These are phyloP conservation scores for Craniophora ligustri DNA, from an alignment of 2,888 invertebrate genomes.

Conservation along the genomic window DNA sequence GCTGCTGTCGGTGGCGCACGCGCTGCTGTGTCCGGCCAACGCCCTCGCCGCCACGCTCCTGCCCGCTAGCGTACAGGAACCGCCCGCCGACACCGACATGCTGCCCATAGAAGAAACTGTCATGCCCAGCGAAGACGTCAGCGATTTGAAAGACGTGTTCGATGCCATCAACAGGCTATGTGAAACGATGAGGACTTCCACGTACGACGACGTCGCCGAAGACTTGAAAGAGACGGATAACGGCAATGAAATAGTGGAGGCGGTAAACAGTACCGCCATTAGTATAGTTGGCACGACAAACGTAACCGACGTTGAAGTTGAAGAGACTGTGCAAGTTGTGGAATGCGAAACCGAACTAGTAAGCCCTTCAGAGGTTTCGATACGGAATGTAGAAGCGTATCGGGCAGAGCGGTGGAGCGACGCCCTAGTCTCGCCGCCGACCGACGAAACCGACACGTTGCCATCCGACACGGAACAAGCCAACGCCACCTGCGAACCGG, in stretches of 20 bases:
- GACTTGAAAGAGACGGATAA: conserved; percentile 22
- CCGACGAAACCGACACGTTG: conserved; percentile 58
- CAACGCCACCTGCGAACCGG: conserved; percentile 61
- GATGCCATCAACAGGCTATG: conserved; percentile 85
- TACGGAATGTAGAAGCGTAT: conserved; percentile 61
- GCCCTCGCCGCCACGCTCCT: conserved; percentile 59
- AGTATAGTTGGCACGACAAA: conserved; percentile 22
- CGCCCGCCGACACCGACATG: conserved; percentile 30
- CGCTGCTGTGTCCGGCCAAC: conserved; percentile 75
- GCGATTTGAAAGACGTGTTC: conserved; percentile 82
- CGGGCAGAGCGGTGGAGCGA: conserved; percentile 67
- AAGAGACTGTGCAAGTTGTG: conserved; percentile 32
- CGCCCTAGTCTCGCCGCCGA: conserved; percentile 65
- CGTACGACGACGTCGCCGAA: conserved; percentile 61
- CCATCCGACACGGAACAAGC: conserved; percentile 64
- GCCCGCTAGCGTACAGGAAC: conserved; percentile 50
- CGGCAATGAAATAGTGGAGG: conserved; percentile 30
- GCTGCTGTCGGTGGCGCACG: conserved; percentile 72
- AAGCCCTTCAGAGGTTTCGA: conserved; percentile 66
- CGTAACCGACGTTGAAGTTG: conserved; percentile 28
- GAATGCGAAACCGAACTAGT: conserved; percentile 56
- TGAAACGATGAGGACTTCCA: conserved; percentile 82
- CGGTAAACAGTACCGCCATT: conserved; percentile 14
- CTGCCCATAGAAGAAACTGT: conserved; percentile 75
- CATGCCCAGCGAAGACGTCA: conserved; percentile 73